phyloP scores from a whole-genome alignment of 2,888 invertebrate species.

The Thymelicus lineola region DNA sequence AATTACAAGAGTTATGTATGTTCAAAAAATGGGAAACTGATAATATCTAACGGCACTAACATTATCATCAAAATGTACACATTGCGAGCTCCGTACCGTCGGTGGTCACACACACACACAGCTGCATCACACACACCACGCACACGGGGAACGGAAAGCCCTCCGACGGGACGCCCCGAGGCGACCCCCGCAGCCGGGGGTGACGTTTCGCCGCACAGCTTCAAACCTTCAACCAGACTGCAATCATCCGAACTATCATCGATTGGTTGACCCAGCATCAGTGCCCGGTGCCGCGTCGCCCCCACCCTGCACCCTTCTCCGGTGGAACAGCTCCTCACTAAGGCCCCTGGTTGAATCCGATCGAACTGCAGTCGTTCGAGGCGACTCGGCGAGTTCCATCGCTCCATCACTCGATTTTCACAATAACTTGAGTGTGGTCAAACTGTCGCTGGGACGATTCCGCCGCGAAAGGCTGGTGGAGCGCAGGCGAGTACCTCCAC shows the following conservation, averaged over 20 bases:
- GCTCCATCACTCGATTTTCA: constrained; percentile 13
- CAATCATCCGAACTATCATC: constrained; percentile 29
- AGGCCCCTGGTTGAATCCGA: constrained; percentile 27
- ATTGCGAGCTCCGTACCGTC: constrained; percentile 61
- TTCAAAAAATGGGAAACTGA: constrained; percentile 81
- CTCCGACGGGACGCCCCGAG: constrained; percentile 18
- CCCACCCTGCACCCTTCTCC: constrained; percentile 15
- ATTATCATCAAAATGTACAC: constrained; percentile 78
- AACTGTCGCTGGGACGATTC: constrained; percentile 30
- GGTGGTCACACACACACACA: constrained; percentile 40
- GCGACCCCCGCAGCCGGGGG: neutral
- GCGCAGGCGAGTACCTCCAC: constrained; percentile 39
- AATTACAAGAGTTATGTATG: constrained; percentile 81
- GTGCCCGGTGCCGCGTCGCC: constrained; percentile 8
- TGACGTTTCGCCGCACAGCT: constrained; percentile 14
- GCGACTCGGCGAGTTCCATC: neutral
- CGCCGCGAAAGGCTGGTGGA: constrained; percentile 39
- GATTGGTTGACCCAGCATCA: neutral
- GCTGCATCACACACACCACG: constrained; percentile 19
- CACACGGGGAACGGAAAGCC: constrained; percentile 40
- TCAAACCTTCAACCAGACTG: constrained; percentile 28
- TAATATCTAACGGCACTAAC: constrained; percentile 84
- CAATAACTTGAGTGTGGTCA: constrained; percentile 24
- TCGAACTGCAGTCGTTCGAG: constrained; percentile 4
- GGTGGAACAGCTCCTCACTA: constrained; percentile 28